These are phyloP conservation scores for Phataginus tetradactyla DNA, from an alignment of 2,797 vertebrate genomes.

Conservation along the genomic window DNA sequence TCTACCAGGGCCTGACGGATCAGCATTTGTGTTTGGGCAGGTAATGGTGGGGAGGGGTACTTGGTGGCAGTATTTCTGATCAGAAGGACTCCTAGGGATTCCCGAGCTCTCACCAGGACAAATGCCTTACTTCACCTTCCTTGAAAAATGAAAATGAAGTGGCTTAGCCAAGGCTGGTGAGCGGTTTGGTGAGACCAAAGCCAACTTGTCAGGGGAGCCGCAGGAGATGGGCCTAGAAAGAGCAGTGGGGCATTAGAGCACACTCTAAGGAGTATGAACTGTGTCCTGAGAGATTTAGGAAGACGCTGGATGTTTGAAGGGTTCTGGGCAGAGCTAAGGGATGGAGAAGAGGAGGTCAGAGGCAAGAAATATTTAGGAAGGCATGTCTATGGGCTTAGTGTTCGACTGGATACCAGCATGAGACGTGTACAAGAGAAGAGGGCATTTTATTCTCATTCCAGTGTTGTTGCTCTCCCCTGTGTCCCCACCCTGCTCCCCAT, in stretches of 20 bases:
- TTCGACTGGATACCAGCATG: neutral
- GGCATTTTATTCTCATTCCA: neutral
- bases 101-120: neutral
- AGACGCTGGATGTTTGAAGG: neutral
- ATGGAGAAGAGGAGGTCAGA: neutral
- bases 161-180: neutral
- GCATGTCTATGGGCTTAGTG: neutral
- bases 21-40: neutral
- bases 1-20: neutral
- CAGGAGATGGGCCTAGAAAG: neutral
- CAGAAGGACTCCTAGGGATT: neutral
- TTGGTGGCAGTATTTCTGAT: neutral
- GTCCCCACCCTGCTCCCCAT: neutral
- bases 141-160: neutral
- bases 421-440: neutral
- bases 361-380: constrained; percentile 25
- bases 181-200: neutral
- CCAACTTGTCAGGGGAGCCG: neutral
- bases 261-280: neutral
- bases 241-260: neutral
- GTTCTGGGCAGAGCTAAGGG: neutral
- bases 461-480: neutral
- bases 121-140: neutral
- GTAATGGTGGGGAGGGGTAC: neutral
- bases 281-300: neutral